These are phyloP conservation scores for Geopemphigus sp. DNA, from an alignment of 1,140 invertebrate species.

Conservation along the genomic window DNA sequence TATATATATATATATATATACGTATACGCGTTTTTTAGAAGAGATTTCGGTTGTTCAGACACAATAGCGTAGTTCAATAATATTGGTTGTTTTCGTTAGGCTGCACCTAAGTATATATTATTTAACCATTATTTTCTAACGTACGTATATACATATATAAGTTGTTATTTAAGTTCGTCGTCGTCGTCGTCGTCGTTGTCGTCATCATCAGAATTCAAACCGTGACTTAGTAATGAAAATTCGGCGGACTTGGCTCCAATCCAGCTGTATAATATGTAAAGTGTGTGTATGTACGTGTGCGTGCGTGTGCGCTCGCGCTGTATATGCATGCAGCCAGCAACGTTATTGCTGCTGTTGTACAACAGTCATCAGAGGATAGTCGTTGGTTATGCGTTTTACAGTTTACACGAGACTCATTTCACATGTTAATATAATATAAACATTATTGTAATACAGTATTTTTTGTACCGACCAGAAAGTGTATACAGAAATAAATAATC, in stretches of 20 bases:
- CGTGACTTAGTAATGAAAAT: conserved; percentile 36
- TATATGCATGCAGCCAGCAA: background rate
- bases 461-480: too few relatives aligned
- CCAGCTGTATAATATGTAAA: background rate
- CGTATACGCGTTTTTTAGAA: too few relatives aligned
- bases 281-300: background rate
- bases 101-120: too few relatives aligned
- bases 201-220: conserved; percentile 19
- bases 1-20: too few relatives aligned
- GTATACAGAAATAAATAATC: background rate
- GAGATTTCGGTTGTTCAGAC: too few relatives aligned
- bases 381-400: conserved; percentile 17
- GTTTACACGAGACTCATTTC: conserved; percentile 23
- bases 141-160: background rate
- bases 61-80: too few relatives aligned
- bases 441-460: too few relatives aligned
- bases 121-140: background rate
- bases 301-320: too few relatives aligned
- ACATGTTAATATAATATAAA: conserved; percentile 25
- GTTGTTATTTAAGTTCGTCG: background rate
- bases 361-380: background rate
- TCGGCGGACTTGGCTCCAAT: conserved; percentile 18
- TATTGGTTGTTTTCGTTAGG: too few relatives aligned
- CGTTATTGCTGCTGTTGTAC: conserved; percentile 22
- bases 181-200: background rate